A percentile compares a stretch with the other conserved stretches of the same genome.
Evolutionary conservation across 2,797 vertebrate genomes (phyloP).

Genomic region (Pseudopleuronectes americanus): DNA sequence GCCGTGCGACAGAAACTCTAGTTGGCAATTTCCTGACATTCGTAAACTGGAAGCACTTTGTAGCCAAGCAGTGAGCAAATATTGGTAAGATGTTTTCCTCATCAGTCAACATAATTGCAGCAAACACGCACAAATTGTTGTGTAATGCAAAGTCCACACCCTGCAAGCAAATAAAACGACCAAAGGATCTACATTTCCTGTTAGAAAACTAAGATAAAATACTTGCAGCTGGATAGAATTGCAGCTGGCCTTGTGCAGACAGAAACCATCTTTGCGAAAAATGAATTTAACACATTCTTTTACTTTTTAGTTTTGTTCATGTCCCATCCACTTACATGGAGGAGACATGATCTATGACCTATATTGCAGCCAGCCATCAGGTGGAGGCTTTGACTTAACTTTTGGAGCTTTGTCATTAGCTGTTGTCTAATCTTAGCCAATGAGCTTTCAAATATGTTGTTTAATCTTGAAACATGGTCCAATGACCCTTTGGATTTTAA

Average conservation of each 20-base stretch:
- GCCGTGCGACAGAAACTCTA: constrained; percentile 39
- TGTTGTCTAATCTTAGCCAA: too few relatives aligned
- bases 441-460: too few relatives aligned
- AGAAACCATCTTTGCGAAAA: too few relatives aligned
- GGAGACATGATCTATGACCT: too few relatives aligned
- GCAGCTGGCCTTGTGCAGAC: not conserved
- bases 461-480: too few relatives aligned
- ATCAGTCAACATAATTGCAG: constrained; percentile 39
- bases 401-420: too few relatives aligned
- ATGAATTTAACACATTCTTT: too few relatives aligned
- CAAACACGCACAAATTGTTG: constrained; percentile 17
- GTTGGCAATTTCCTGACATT: constrained; percentile 43
- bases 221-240: not conserved
- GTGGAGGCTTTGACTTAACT: too few relatives aligned
- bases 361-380: too few relatives aligned
- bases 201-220: not conserved
- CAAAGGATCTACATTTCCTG: not conserved
- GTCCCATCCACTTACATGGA: too few relatives aligned
- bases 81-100: constrained; percentile 38
- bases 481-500: too few relatives aligned
- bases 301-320: too few relatives aligned
- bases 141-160: constrained; percentile 2
- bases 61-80: constrained; percentile 36
- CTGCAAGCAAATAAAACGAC: constrained; percentile 3
- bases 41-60: constrained; percentile 24